Evolutionary conservation across 2,888 invertebrate genomes (phyloP).

Genomic region (Drosophila setosimentum): DNA sequence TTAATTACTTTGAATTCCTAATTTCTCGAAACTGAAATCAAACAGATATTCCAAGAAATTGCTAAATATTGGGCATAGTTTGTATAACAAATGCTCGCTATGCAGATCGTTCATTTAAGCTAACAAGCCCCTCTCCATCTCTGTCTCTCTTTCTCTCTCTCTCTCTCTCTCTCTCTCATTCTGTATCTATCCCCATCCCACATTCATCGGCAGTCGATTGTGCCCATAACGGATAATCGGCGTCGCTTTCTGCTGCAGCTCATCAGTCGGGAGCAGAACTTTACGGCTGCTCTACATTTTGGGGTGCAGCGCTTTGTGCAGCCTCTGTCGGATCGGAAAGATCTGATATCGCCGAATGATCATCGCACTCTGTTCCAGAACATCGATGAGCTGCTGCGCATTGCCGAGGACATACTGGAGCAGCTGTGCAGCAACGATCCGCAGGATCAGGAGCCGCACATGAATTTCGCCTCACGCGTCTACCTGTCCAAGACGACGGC

Average conservation of each 20-base stretch:
- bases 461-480: constrained; percentile 89
- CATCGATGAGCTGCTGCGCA: constrained; percentile 90
- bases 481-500: constrained; percentile 91
- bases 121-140: constrained; percentile 5
- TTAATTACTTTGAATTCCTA: background rate
- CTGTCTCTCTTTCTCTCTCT: background rate
- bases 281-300: constrained; percentile 91
- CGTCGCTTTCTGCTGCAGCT: constrained; percentile 91
- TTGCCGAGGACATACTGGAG: constrained; percentile 93
- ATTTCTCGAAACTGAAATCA: background rate
- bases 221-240: constrained; percentile 86
- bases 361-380: constrained; percentile 94
- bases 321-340: constrained; percentile 90
- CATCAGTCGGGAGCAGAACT: constrained; percentile 91
- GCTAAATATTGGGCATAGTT: background rate
- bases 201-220: constrained; percentile 82
- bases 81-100: background rate
- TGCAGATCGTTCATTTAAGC: constrained; percentile 11
- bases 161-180: background rate
- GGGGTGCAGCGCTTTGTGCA: constrained; percentile 92
- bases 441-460: constrained; percentile 89
- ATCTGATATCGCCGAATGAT: constrained; percentile 91
- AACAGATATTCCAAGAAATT: background rate
- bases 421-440: constrained; percentile 88
- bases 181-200: background rate